Evolutionary conservation across 2,888 invertebrate genomes (phyloP).

Genomic region (Frankliniella intonsa): DNA sequence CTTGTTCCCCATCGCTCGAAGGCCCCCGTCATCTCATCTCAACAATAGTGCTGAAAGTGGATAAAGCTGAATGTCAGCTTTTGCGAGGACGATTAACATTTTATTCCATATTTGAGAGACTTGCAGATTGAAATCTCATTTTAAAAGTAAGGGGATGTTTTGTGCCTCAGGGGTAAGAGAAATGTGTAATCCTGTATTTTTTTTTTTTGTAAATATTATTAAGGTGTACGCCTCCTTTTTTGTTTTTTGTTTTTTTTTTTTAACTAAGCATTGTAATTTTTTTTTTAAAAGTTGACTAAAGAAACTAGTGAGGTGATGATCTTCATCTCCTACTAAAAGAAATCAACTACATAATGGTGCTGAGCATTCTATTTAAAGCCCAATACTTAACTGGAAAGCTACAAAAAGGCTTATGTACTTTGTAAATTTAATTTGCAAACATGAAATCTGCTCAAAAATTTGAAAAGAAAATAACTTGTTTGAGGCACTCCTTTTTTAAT

Average conservation of each 20-base stretch:
- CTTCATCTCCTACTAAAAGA: not conserved
- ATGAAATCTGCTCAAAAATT: too few species aligned
- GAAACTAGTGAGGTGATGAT: not conserved
- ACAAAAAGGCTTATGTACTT: too few species aligned
- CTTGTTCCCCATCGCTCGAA: not conserved
- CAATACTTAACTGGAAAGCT: too few species aligned
- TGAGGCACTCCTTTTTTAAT: not conserved
- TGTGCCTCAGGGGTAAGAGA: not conserved
- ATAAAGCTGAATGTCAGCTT: not conserved
- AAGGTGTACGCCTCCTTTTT: not conserved
- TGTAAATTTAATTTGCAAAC: too few species aligned
- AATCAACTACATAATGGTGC: not conserved
- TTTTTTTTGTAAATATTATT: not conserved
- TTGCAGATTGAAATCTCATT: not conserved
- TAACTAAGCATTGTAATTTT: not conserved
- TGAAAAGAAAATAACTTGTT: not conserved
- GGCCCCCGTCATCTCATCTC: not conserved
- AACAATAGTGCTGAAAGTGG: not conserved
- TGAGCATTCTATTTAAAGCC: not conserved
- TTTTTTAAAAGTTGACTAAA: not conserved
- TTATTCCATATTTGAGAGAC: constrained; percentile 23
- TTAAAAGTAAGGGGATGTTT: not conserved
- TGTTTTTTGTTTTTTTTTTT: not conserved
- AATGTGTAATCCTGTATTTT: not conserved
- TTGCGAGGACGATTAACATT: constrained; percentile 8